Evolutionary conservation across 2,113 vertebrate species (phyloP), one percentile per base, ranked within the genome.

Genomic region (Cavia aperea): DNA sequence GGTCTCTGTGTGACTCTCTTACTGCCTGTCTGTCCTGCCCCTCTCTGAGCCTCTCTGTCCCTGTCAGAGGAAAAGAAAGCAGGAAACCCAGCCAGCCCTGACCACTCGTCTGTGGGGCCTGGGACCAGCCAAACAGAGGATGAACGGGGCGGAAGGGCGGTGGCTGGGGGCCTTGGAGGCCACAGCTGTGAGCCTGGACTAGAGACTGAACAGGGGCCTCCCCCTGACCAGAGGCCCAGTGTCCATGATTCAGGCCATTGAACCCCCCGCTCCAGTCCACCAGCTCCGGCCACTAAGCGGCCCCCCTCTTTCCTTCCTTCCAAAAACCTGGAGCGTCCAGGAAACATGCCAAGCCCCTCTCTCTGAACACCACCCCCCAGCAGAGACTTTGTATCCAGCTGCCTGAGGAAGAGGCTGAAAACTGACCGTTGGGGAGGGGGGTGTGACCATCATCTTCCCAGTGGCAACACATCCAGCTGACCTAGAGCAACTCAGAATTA

Each of bases 271-370:
- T 70, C 81, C 51, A 70, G 36, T 83, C 92, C 85, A 95, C 92
- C 81, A 95, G 93, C 77, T 94, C 91, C 82, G 91, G 95, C 83
- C 95, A 95, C 39, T 51, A 81, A 96, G 91, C 94, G 89, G 93
- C 92, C 95, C 73, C 94, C 33, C 75, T 89, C 90, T 91, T 93
- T 78, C 90, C 95, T 96, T 93, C 73, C 58, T 95, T 96, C 95
- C 96, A 95, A 96, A 96, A 96, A 96, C 96, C 95, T 96, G 95
- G 95, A 96, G 94, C 95, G 96, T 96, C 95, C 95, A 96, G 96
- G 96, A 97, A 96, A 89, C 93, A 92, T 82, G 93, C 96, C 96
- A 97, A 96, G 95, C 95, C 95, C 95, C 95, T 94, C 91, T 95
- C 81, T 94, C 89, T 95, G 79, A 88, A 89, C 49, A 18, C 33